A percentile compares a stretch with the other conserved stretches of the same genome.
These are phyloP conservation scores for Terrapene triunguis DNA, from an alignment of 2,113 vertebrate species.

Conservation along the genomic window DNA sequence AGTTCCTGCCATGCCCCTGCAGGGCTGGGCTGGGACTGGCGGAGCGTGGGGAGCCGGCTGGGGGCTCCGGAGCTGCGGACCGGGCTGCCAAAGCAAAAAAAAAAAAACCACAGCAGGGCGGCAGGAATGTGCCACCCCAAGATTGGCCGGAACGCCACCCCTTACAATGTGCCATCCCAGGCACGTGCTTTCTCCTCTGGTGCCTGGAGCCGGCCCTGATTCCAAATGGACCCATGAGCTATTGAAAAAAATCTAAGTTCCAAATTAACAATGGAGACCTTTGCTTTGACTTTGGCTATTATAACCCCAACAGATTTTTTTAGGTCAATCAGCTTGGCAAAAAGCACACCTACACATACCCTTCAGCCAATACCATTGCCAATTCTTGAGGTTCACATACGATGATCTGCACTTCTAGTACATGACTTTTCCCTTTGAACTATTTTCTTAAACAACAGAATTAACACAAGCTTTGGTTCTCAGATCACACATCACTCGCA, in stretches of 20 bases:
- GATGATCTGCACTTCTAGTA: neutral
- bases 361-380: neutral
- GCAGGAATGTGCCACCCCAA: too few species aligned
- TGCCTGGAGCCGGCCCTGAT: neutral
- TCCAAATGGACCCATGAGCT: conserved; percentile 22
- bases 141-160: too few species aligned
- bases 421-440: neutral
- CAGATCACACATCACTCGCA: neutral
- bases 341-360: neutral
- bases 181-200: too few species aligned
- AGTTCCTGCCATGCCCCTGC: too few species aligned
- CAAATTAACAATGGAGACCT: neutral
- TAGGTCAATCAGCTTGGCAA: neutral
- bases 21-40: too few species aligned
- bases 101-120: too few species aligned
- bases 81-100: too few species aligned
- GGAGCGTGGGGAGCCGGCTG: too few species aligned
- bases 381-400: neutral
- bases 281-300: neutral
- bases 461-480: neutral
- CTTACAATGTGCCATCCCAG: too few species aligned
- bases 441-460: neutral
- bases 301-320: neutral
- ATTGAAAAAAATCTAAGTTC: conserved; percentile 34
- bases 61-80: too few species aligned